Evolutionary conservation across 1,140 invertebrate genomes (phyloP).

Genomic region (Trichonephila clavata): DNA sequence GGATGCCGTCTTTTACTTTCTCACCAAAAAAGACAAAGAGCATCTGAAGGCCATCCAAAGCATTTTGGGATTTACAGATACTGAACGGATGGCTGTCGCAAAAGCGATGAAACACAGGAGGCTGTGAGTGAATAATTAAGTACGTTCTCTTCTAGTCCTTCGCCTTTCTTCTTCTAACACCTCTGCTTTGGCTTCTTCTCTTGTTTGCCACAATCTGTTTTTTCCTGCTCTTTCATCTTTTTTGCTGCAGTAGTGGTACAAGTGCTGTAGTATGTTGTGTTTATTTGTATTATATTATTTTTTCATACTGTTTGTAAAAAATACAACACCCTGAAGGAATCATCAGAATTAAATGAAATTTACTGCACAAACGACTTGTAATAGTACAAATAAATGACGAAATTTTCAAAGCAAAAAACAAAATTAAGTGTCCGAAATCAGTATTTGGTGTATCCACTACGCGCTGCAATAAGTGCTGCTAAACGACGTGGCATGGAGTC

Average conservation of each 20-base stretch:
- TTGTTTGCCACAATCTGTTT: not conserved
- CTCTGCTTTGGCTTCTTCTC: constrained; percentile 7
- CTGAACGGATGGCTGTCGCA: constrained; percentile 74
- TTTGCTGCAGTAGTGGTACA: not conserved
- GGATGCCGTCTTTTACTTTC: constrained; percentile 93
- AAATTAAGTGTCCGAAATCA: no score
- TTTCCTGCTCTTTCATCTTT: not conserved
- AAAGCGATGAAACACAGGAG: constrained; percentile 75
- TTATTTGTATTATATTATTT: no score
- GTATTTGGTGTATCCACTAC: no score
- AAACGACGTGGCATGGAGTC: no score
- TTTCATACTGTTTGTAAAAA: no score
- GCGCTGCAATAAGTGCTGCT: no score
- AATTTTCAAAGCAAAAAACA: no score
- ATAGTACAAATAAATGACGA: no score
- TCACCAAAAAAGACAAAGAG: constrained; percentile 91
- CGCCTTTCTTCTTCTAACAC: constrained; percentile 13
- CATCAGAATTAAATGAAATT: no score
- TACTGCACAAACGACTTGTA: no score
- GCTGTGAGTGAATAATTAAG: constrained; percentile 75
- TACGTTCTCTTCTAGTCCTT: constrained; percentile 67
- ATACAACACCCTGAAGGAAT: no score
- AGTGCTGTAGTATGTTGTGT: not conserved
- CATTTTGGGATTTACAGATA: constrained; percentile 84
- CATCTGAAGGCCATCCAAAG: constrained; percentile 92